A percentile compares a stretch with the other conserved stretches of the same genome.
Conservation (phyloP, 2,797 vertebrate genomes). For the Calcarius lapponicus region DNA sequence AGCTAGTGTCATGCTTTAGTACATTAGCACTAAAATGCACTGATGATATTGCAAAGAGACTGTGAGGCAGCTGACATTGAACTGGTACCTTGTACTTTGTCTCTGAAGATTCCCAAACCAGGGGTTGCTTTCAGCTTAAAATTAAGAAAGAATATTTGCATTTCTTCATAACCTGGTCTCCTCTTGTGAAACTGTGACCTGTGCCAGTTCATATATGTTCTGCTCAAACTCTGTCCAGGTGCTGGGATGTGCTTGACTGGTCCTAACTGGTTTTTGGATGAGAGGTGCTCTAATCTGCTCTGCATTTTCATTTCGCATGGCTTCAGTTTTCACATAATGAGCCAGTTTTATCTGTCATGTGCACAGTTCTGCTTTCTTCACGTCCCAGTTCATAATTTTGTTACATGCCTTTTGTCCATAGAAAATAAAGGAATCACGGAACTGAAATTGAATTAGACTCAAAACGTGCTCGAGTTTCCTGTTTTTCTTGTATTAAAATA, state of each 20-base stretch:
- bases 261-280: slow-evolving; percentile 50
- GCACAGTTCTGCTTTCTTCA: slow-evolving; percentile 64
- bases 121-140: slow-evolving; percentile 24
- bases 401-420: slow-evolving; percentile 64
- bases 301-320: slow-evolving; percentile 47
- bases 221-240: slow-evolving; percentile 38
- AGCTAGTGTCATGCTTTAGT: slow-evolving; percentile 54
- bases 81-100: neutral
- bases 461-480: slow-evolving; percentile 68
- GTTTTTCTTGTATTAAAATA: slow-evolving; percentile 71
- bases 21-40: slow-evolving; percentile 46
- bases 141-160: slow-evolving; percentile 26
- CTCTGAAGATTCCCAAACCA: neutral
- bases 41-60: slow-evolving; percentile 9
- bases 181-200: slow-evolving; percentile 6
- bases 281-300: slow-evolving; percentile 44
- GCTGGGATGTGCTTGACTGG: slow-evolving; percentile 34
- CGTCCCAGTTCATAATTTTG: slow-evolving; percentile 59
- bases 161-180: slow-evolving; percentile 16
- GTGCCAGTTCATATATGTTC: slow-evolving; percentile 18
- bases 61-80: slow-evolving; percentile 36
- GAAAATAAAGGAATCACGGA: slow-evolving; percentile 68
- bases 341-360: slow-evolving; percentile 59
- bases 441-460: slow-evolving; percentile 66
- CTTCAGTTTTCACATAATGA: slow-evolving; percentile 54